A percentile compares a stretch with the other conserved stretches of the same genome.
These are phyloP conservation scores for Eupithecia tripunctaria DNA, from an alignment of 2,888 invertebrate genomes.

Conservation along the genomic window DNA sequence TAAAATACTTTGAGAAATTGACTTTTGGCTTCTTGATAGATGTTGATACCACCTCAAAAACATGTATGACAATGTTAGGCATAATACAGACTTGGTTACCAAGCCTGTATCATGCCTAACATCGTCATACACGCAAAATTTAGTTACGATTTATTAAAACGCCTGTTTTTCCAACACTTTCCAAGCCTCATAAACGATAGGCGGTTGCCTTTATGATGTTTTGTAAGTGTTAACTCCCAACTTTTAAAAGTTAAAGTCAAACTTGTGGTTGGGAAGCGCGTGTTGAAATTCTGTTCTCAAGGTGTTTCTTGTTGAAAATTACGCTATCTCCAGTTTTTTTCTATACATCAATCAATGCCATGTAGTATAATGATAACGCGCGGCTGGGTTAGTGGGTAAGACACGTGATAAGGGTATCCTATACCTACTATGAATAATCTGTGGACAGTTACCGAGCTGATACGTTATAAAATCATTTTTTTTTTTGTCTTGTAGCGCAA, in stretches of 20 bases:
- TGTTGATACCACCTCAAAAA: too few species aligned
- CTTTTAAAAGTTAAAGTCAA: neutral
- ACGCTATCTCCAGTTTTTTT: neutral
- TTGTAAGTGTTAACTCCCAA: neutral
- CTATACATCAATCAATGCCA: conserved; percentile 68
- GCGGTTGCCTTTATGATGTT: neutral
- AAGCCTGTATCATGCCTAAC: too few species aligned
- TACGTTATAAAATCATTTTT: conserved; percentile 28
- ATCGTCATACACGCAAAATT: neutral
- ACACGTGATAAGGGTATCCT: conserved; percentile 46
- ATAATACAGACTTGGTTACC: too few species aligned
- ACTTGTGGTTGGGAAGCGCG: neutral
- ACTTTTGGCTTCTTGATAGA: neutral
- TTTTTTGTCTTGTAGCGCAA: conserved; percentile 25
- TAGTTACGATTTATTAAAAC: neutral
- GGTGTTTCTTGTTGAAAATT: conserved; percentile 6
- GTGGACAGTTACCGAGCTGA: conserved; percentile 25
- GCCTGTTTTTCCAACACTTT: neutral
- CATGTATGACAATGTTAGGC: too few species aligned
- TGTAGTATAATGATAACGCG: conserved; percentile 53
- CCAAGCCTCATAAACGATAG: neutral
- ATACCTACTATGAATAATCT: conserved; percentile 10
- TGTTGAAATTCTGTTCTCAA: conserved; percentile 13
- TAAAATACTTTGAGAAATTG: too few species aligned
- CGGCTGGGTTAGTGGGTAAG: conserved; percentile 75